A percentile compares a stretch with the other conserved stretches of the same genome.
phyloP scores from a whole-genome alignment of 1,140 invertebrate species.

The Stenopsyche tienmushanensis region DNA sequence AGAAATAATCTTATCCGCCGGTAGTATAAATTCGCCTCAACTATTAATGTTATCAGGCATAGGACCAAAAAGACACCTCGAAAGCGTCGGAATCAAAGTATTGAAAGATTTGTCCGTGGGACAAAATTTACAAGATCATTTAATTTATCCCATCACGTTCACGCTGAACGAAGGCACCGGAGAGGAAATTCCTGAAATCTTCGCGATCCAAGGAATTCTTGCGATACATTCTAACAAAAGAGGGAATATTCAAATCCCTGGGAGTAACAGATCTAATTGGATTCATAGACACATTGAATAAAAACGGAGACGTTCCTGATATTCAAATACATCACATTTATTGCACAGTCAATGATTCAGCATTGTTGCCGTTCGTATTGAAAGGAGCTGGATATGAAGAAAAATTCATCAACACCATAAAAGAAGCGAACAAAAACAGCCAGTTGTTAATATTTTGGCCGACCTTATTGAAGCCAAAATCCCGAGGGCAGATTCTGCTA shows the following conservation, averaged over 20 bases:
- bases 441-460: slow-evolving; percentile 53
- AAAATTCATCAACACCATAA: slow-evolving; percentile 48
- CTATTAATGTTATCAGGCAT: slow-evolving; percentile 54
- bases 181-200: slow-evolving; percentile 36
- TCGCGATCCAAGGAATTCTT: slow-evolving; percentile 41
- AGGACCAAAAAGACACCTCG: slow-evolving; percentile 50
- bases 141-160: slow-evolving; percentile 46
- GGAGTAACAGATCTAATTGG: slow-evolving; percentile 47
- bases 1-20: slow-evolving; percentile 60
- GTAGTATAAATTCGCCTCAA: slow-evolving; percentile 58
- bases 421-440: slow-evolving; percentile 49
- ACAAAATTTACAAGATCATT: slow-evolving; percentile 68
- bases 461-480: slow-evolving; percentile 57
- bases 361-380: slow-evolving; percentile 42
- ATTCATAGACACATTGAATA: slow-evolving; percentile 45
- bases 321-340: slow-evolving; percentile 48
- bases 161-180: slow-evolving; percentile 43
- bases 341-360: slow-evolving; percentile 43
- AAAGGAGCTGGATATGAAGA: slow-evolving; percentile 50
- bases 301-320: slow-evolving; percentile 44
- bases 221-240: slow-evolving; percentile 47
- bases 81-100: slow-evolving; percentile 51
- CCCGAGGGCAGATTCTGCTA: slow-evolving; percentile 50
- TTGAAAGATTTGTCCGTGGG: slow-evolving; percentile 67
- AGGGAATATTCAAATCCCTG: slow-evolving; percentile 45